Conservation (phyloP, 2,797 vertebrate species). For the Neostethus bicornis region DNA sequence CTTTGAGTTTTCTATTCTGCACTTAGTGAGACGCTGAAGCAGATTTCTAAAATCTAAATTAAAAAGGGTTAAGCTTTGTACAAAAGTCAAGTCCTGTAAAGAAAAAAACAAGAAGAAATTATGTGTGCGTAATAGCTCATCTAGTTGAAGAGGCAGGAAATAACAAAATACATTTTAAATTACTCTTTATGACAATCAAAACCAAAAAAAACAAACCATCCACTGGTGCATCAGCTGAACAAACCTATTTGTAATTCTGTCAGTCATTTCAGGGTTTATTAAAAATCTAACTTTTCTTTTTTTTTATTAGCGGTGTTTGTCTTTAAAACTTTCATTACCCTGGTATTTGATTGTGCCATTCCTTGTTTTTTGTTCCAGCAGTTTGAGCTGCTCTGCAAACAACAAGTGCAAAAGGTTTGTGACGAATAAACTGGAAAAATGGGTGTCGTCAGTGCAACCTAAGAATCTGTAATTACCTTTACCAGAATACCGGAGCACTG, state of each 20-base stretch:
- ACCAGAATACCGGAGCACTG: background rate
- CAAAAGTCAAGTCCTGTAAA: background rate
- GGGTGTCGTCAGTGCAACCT: background rate
- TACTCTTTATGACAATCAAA: no score
- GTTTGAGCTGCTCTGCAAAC: conserved; percentile 11
- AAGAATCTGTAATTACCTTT: background rate
- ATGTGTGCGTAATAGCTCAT: background rate
- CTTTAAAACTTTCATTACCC: background rate
- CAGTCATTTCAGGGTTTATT: no score
- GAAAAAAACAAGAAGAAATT: background rate
- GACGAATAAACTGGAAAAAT: background rate
- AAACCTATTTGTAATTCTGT: no score
- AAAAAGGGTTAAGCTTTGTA: background rate
- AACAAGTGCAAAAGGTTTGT: conserved; percentile 1
- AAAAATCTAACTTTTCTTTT: no score
- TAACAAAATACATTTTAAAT: no score
- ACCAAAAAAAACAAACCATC: no score
- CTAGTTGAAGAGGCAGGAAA: conserved; percentile 10
- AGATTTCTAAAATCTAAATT: background rate
- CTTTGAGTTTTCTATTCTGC: background rate
- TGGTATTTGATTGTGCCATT: conserved; percentile 4
- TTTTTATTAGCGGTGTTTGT: no score
- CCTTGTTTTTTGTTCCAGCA: conserved; percentile 4
- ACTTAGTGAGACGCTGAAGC: background rate
- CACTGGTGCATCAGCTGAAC: no score